These are phyloP conservation scores for Tetramorium parvispinum DNA, from an alignment of 1,140 invertebrate genomes.

Conservation along the genomic window DNA sequence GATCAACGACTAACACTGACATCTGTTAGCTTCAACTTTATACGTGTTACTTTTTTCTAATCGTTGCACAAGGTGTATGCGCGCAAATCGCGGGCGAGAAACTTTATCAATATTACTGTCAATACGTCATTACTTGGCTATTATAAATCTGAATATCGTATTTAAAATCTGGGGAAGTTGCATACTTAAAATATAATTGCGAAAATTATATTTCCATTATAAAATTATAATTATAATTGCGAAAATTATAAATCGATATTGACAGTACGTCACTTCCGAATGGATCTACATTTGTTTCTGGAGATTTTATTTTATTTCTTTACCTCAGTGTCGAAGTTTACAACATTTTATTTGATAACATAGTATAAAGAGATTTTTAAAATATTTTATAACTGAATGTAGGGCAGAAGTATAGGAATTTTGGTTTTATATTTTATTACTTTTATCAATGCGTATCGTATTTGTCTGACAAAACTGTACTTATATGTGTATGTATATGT, in stretches of 20 bases:
- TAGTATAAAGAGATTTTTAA: background rate
- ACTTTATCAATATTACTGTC: background rate
- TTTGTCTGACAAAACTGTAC: too few relatives aligned
- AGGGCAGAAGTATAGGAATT: background rate
- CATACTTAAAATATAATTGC: background rate
- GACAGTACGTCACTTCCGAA: background rate
- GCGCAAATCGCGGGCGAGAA: slow-evolving; percentile 1
- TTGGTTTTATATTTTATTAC: background rate
- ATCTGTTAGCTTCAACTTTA: slow-evolving; percentile 24
- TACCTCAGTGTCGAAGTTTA: background rate
- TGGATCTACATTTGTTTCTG: slow-evolving; percentile 9
- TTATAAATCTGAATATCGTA: background rate
- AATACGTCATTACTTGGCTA: slow-evolving; percentile 16
- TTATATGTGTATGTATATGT: background rate
- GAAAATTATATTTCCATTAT: too few relatives aligned
- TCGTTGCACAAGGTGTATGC: slow-evolving; percentile 47
- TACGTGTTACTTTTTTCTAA: slow-evolving; percentile 37
- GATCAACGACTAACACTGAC: slow-evolving; percentile 43
- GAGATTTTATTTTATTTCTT: slow-evolving; percentile 7
- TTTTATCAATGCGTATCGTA: background rate
- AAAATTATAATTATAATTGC: too few relatives aligned
- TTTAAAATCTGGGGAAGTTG: background rate
- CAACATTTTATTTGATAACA: background rate
- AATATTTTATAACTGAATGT: background rate
- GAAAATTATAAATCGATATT: slow-evolving; percentile 1